Conservation (phyloP, 2,888 invertebrate species). For the Clanis bilineata region DNA sequence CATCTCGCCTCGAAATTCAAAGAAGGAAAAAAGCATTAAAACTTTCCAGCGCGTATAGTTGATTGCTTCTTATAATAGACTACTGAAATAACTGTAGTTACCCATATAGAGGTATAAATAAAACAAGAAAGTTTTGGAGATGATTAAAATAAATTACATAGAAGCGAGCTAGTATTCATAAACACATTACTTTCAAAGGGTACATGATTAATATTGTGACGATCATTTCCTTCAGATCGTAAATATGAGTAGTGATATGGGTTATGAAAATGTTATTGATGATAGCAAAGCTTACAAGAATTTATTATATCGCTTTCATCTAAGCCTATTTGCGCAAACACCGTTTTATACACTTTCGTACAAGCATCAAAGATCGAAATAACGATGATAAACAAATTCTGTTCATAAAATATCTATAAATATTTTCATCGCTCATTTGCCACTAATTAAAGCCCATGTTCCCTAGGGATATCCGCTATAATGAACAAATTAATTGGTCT, state of each 20-base stretch:
- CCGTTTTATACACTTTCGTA: not conserved
- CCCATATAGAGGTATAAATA: too few relatives aligned
- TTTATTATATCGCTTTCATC: not conserved
- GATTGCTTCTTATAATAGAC: too few relatives aligned
- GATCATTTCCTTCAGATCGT: too few relatives aligned
- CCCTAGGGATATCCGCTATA: not conserved
- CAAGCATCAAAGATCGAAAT: not conserved
- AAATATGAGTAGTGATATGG: not conserved
- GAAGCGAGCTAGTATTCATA: too few relatives aligned
- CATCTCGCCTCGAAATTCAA: too few relatives aligned
- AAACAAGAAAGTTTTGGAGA: too few relatives aligned
- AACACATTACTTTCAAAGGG: too few relatives aligned
- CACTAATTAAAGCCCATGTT: not conserved
- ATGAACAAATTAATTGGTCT: not conserved
- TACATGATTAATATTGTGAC: too few relatives aligned
- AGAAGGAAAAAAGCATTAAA: too few relatives aligned
- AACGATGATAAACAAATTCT: not conserved
- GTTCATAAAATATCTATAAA: not conserved
- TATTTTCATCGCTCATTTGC: not conserved
- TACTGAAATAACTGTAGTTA: too few relatives aligned
- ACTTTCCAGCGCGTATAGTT: too few relatives aligned
- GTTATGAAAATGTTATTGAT: not conserved
- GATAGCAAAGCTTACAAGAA: not conserved
- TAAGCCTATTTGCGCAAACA: not conserved
- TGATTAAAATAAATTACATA: too few relatives aligned